These are phyloP conservation scores for Acropternis orthonyx DNA, from an alignment of 2,797 vertebrate genomes.

Conservation along the genomic window DNA sequence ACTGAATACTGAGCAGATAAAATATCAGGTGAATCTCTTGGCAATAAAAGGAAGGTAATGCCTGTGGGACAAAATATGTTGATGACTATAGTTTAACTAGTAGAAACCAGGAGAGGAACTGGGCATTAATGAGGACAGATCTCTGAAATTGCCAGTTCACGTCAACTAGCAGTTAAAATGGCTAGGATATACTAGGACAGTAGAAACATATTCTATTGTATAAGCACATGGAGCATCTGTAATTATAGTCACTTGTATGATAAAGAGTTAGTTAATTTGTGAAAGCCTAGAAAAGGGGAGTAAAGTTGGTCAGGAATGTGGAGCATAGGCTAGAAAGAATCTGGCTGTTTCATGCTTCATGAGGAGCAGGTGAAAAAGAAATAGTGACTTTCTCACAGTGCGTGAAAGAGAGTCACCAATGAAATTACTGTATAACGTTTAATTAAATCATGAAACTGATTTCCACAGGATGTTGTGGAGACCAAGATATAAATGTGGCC, in stretches of 20 bases:
- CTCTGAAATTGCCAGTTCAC: neutral
- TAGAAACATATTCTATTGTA: neutral
- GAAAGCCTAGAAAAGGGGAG: neutral
- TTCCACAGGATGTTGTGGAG: slow-evolving; percentile 57
- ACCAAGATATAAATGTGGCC: slow-evolving; percentile 40
- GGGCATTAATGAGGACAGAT: neutral
- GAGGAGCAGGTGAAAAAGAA: neutral
- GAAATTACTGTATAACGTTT: slow-evolving; percentile 14
- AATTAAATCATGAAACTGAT: slow-evolving; percentile 32
- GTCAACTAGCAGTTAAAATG: neutral
- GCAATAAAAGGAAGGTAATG: neutral
- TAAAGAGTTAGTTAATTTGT: neutral
- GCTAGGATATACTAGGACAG: neutral
- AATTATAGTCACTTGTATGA: neutral
- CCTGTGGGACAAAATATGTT: neutral
- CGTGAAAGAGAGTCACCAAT: slow-evolving; percentile 33
- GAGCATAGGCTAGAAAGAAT: neutral
- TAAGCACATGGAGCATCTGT: neutral
- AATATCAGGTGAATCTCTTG: neutral
- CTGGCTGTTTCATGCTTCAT: neutral
- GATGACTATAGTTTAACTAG: neutral
- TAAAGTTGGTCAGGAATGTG: neutral
- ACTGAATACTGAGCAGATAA: neutral
- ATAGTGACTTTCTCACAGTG: neutral
- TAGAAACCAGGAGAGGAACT: neutral